These are phyloP conservation scores for Zoanthus solanderi DNA, from an alignment of 92 coral and sea anemone genomes.

Conservation along the genomic window DNA sequence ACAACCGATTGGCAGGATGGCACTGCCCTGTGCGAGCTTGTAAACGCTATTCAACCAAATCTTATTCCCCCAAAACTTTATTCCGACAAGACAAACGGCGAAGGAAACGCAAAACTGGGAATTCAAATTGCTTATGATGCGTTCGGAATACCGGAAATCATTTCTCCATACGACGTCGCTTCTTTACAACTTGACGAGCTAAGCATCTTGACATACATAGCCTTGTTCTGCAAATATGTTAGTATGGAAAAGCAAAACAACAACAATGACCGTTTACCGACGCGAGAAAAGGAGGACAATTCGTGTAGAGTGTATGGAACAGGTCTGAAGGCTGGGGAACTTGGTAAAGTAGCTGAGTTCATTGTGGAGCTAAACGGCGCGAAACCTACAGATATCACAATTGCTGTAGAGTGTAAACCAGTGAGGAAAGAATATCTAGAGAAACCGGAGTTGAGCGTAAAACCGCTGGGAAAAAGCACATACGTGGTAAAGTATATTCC, in stretches of 20 bases:
- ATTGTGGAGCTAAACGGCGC: slow-evolving; percentile 92
- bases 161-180: slow-evolving; percentile 93
- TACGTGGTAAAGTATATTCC: slow-evolving; percentile 95
- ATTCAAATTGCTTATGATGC: slow-evolving; percentile 94
- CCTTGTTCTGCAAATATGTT: slow-evolving; percentile 93
- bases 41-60: slow-evolving; percentile 86
- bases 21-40: slow-evolving; percentile 87
- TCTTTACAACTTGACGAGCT: slow-evolving; percentile 89
- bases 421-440: slow-evolving; percentile 74
- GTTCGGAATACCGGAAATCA: slow-evolving; percentile 94
- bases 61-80: slow-evolving; percentile 76
- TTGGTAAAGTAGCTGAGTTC: slow-evolving; percentile 95
- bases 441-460: slow-evolving; percentile 91
- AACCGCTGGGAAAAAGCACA: slow-evolving; percentile 86
- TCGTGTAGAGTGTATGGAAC: slow-evolving; percentile 85
- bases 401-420: slow-evolving; percentile 96
- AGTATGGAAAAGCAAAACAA: slow-evolving; percentile 60
- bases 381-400: slow-evolving; percentile 93
- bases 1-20: slow-evolving; percentile 97
- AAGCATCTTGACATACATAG: slow-evolving; percentile 90
- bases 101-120: slow-evolving; percentile 88
- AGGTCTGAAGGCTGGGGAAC: slow-evolving; percentile 84
- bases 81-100: slow-evolving; percentile 78
- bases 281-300: slow-evolving; percentile 47
- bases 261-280: slow-evolving; percentile 20